Evolutionary conservation across 2,888 invertebrate genomes (phyloP).

Genomic region (Anodontia alba): DNA sequence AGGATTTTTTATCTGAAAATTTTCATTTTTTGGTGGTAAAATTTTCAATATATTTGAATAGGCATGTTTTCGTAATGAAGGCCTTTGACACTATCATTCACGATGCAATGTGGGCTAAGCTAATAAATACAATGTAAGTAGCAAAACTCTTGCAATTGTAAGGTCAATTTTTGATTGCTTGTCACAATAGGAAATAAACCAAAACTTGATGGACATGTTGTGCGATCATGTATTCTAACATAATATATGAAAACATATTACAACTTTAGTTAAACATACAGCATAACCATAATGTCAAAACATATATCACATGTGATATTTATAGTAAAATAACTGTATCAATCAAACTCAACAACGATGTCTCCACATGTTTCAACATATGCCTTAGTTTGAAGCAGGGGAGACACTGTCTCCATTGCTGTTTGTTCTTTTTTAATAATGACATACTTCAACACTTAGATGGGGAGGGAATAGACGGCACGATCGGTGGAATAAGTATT

Average conservation of each 20-base stretch:
- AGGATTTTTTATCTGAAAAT: too few relatives aligned
- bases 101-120: constrained; percentile 21
- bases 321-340: constrained; percentile 1
- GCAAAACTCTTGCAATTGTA: constrained; percentile 16
- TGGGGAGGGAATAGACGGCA: neutral
- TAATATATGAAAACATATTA: too few relatives aligned
- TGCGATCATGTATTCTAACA: too few relatives aligned
- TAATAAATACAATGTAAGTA: neutral
- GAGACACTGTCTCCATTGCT: neutral
- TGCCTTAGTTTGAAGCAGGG: constrained; percentile 3
- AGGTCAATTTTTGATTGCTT: neutral
- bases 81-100: constrained; percentile 18
- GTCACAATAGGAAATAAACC: too few relatives aligned
- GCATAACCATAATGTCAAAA: too few relatives aligned
- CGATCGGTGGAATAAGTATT: neutral
- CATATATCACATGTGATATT: too few relatives aligned
- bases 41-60: too few relatives aligned
- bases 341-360: neutral
- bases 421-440: neutral
- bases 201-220: too few relatives aligned
- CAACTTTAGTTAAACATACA: too few relatives aligned
- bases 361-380: neutral
- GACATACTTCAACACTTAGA: neutral
- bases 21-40: too few relatives aligned
- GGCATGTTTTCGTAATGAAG: too few relatives aligned